A percentile compares a stretch with the other conserved stretches of the same genome.
phyloP scores from a whole-genome alignment of 2,113 vertebrate species.

The Nothocercus nigrocapillus region DNA sequence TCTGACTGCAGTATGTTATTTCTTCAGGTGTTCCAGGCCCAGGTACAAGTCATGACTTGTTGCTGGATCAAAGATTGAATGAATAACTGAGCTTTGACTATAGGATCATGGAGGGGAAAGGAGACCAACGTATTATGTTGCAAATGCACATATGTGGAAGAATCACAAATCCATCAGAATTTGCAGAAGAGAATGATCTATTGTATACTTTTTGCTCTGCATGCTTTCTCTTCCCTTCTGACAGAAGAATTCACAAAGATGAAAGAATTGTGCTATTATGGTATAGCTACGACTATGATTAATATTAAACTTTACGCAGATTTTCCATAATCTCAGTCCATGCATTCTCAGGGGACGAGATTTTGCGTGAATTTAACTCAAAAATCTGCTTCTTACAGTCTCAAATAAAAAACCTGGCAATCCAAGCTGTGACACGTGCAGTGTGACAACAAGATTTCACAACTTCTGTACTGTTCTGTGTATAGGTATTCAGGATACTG shows the following conservation, averaged over 20 bases:
- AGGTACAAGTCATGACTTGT: background rate
- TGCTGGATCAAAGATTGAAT: background rate
- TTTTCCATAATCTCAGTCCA: background rate
- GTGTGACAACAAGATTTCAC: background rate
- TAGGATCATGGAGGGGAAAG: background rate
- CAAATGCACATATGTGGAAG: background rate
- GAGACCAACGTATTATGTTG: background rate
- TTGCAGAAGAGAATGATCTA: background rate
- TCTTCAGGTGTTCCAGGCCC: background rate
- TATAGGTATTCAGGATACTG: background rate
- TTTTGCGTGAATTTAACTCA: background rate
- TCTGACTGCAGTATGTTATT: background rate
- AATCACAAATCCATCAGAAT: background rate
- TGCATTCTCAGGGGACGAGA: background rate
- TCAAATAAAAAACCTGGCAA: background rate
- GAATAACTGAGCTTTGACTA: background rate
- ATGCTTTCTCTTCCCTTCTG: background rate
- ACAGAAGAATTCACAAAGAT: background rate
- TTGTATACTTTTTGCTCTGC: background rate
- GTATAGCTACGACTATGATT: background rate
- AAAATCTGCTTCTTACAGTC: background rate
- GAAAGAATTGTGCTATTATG: background rate
- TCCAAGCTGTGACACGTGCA: accelerated
- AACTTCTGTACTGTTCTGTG: background rate
- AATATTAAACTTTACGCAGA: background rate